Evolutionary conservation across 92 coral and sea anemone genomes (phyloP).

Genomic region (Phenganax marumi): DNA sequence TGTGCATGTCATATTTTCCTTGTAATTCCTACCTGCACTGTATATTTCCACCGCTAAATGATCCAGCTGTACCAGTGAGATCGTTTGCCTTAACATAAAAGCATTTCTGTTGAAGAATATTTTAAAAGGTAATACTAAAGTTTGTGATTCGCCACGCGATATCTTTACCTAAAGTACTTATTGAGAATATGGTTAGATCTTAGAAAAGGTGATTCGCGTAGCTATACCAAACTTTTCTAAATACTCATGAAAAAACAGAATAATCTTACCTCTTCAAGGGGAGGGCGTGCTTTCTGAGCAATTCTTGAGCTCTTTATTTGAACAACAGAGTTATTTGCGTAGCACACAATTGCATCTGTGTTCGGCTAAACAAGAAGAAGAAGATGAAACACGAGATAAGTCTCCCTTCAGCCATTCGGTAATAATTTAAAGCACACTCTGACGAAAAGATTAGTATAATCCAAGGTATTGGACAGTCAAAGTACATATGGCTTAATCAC

Average conservation of each 20-base stretch:
- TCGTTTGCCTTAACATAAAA: constrained; percentile 11
- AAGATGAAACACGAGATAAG: background rate
- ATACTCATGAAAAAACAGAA: background rate
- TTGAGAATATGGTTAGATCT: too few relatives aligned
- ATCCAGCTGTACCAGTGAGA: background rate
- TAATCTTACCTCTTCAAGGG: background rate
- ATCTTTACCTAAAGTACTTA: too few relatives aligned
- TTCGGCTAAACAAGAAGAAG: background rate
- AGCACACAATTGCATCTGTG: background rate
- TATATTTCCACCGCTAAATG: background rate
- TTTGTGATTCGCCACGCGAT: too few relatives aligned
- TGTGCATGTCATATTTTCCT: too few relatives aligned
- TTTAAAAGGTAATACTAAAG: too few relatives aligned
- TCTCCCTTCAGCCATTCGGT: background rate
- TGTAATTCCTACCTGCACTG: constrained; percentile 10
- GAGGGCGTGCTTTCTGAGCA: background rate
- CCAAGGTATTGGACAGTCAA: too few relatives aligned
- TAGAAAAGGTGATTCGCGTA: too few relatives aligned
- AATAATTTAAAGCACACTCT: background rate
- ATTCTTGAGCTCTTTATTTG: background rate
- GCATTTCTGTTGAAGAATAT: background rate
- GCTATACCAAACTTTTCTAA: too few relatives aligned
- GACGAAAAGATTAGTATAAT: too few relatives aligned
- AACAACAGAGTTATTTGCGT: background rate
- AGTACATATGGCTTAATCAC: too few relatives aligned